These are phyloP conservation scores for Nudaria mundana DNA, from an alignment of 2,888 invertebrate genomes.

Conservation along the genomic window DNA sequence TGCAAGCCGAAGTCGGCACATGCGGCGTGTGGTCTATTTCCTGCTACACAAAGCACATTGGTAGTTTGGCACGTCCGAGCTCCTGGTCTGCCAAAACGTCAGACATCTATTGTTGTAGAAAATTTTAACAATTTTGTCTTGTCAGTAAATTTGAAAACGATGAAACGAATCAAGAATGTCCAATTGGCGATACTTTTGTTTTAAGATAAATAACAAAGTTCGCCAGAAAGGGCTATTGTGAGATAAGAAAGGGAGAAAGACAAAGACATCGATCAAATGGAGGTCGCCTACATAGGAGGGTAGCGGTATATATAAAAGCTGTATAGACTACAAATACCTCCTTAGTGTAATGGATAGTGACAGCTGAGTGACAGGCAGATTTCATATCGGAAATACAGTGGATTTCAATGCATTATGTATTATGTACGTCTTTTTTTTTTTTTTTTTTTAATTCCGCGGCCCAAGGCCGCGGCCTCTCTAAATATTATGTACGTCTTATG, in stretches of 20 bases:
- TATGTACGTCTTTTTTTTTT: too few relatives aligned
- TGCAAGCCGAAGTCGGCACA: slow-evolving; percentile 28
- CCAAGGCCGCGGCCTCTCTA: too few relatives aligned
- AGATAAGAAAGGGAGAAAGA: slow-evolving; percentile 42
- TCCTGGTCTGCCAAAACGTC: slow-evolving; percentile 44
- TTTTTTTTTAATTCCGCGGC: too few relatives aligned
- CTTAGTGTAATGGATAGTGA: slow-evolving; percentile 6
- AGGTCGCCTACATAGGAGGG: slow-evolving; percentile 39
- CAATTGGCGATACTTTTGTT: slow-evolving; percentile 40
- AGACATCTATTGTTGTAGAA: slow-evolving; percentile 49
- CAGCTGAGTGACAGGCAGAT: slow-evolving; percentile 11
- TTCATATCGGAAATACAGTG: slow-evolving; percentile 6
- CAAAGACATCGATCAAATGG: slow-evolving; percentile 54
- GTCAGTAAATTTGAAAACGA: slow-evolving; percentile 37
- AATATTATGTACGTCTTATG: too few relatives aligned
- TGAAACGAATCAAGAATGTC: slow-evolving; percentile 36
- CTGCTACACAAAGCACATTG: slow-evolving; percentile 50
- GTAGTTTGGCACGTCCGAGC: slow-evolving; percentile 56
- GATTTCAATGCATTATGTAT: slow-evolving; percentile 3
- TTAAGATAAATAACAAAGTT: slow-evolving; percentile 42
- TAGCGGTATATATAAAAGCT: slow-evolving; percentile 28
- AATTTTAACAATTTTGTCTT: slow-evolving; percentile 54
- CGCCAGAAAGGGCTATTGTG: slow-evolving; percentile 36
- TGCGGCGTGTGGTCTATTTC: slow-evolving; percentile 44
- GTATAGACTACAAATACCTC: slow-evolving; percentile 21